phyloP scores from a whole-genome alignment of 2,113 vertebrate genomes.

The Chloropsis hardwickii region DNA sequence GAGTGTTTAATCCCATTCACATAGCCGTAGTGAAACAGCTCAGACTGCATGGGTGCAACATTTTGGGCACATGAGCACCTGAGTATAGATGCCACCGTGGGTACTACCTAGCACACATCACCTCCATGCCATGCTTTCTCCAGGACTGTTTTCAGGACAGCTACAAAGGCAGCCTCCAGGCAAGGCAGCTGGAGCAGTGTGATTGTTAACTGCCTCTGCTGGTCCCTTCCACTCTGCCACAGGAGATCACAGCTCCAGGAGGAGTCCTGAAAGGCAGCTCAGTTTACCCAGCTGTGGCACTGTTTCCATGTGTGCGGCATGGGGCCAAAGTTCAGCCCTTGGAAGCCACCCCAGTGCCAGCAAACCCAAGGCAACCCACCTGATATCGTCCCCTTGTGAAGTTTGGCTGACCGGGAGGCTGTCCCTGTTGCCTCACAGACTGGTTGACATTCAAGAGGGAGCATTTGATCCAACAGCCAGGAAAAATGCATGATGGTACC shows the following conservation, averaged over 20 bases:
- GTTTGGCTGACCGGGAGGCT: not conserved
- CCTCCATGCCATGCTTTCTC: accelerated
- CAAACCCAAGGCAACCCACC: not conserved
- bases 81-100: not conserved
- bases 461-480: not conserved
- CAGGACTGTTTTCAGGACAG: not conserved
- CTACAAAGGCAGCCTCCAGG: not conserved
- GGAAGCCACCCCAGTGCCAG: not conserved
- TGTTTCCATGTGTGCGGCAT: not conserved
- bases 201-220: not conserved
- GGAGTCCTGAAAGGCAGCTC: not conserved
- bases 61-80: accelerated
- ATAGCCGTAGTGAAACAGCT: not conserved
- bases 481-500: not conserved
- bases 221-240: accelerated
- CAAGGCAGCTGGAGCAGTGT: not conserved
- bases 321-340: not conserved
- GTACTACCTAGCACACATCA: not conserved
- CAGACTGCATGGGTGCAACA: not conserved
- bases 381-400: not conserved
- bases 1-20: not conserved
- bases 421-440: not conserved
- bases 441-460: not conserved
- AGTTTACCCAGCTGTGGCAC: not conserved
- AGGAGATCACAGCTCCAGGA: not conserved